Conservation (phyloP, 2,113 vertebrate species). For the Megalops atlanticus region DNA sequence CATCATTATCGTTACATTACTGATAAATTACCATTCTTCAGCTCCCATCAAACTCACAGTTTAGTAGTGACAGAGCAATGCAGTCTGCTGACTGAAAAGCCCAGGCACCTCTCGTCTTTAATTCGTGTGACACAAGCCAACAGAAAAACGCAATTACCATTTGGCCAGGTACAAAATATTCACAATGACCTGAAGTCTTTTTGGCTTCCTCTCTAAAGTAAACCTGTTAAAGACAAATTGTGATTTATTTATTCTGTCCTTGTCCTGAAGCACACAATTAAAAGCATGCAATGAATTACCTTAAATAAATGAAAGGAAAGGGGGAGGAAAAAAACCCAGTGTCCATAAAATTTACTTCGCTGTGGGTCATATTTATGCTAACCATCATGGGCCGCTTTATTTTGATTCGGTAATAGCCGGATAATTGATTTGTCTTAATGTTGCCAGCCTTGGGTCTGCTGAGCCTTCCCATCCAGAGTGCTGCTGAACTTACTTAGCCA, state of each 20-base stretch:
- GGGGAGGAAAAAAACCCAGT: neutral
- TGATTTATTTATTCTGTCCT: constrained; percentile 63
- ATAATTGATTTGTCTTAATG: constrained; percentile 77
- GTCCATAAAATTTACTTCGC: constrained; percentile 60
- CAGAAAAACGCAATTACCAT: constrained; percentile 24
- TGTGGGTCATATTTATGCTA: constrained; percentile 76
- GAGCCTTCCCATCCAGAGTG: constrained; percentile 45
- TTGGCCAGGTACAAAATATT: neutral
- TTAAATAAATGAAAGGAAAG: constrained; percentile 66
- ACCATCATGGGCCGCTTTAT: constrained; percentile 70
- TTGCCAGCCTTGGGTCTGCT: constrained; percentile 60
- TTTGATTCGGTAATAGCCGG: constrained; percentile 62
- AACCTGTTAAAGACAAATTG: constrained; percentile 69
- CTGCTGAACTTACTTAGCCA: constrained; percentile 62
- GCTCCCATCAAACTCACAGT: neutral
- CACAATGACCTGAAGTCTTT: constrained; percentile 28
- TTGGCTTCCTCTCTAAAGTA: constrained; percentile 65
- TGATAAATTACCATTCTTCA: neutral
- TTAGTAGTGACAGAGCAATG: neutral
- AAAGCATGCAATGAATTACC: constrained; percentile 65
- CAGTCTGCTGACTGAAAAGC: neutral
- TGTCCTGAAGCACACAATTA: constrained; percentile 68
- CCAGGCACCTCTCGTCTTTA: neutral
- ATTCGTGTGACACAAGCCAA: neutral
- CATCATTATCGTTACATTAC: neutral